Conservation (phyloP, 2,797 vertebrate genomes). For the Schizothorax lantsangensis region DNA sequence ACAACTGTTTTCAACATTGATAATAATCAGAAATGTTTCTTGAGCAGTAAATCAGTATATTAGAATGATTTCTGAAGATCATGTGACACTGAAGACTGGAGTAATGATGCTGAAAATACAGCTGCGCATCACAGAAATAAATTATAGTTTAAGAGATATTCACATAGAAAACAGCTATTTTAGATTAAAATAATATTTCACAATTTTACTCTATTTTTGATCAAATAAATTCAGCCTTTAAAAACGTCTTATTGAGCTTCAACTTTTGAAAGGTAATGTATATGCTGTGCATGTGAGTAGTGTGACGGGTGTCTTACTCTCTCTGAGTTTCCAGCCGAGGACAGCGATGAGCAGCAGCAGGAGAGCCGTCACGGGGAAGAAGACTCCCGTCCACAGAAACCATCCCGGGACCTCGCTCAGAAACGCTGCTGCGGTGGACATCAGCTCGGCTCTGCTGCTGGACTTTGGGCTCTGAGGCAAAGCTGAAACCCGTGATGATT, state of each 20-base stretch:
- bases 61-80: neutral
- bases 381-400: slow-evolving; percentile 60
- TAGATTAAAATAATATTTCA: neutral
- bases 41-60: neutral
- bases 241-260: neutral
- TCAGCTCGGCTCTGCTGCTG: slow-evolving; percentile 5
- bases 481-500: slow-evolving; percentile 57
- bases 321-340: slow-evolving; percentile 55
- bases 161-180: neutral
- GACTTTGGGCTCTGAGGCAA: slow-evolving; percentile 60
- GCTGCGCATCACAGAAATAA: neutral
- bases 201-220: neutral
- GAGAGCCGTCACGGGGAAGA: slow-evolving; percentile 58
- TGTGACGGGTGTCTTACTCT: slow-evolving; percentile 49
- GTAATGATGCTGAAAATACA: neutral
- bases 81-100: slow-evolving; percentile 11
- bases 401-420: slow-evolving; percentile 57
- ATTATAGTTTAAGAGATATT: neutral
- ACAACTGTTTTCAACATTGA: too few relatives aligned
- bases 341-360: slow-evolving; percentile 57
- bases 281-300: neutral
- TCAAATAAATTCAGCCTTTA: too few relatives aligned
- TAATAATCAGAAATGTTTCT: neutral
- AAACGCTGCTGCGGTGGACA: slow-evolving; percentile 49
- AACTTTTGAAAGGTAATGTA: neutral